Evolutionary conservation across 2,113 vertebrate genomes (phyloP), one percentile per base, ranked within the genome.

Genomic region (Prunella fulvescens): DNA sequence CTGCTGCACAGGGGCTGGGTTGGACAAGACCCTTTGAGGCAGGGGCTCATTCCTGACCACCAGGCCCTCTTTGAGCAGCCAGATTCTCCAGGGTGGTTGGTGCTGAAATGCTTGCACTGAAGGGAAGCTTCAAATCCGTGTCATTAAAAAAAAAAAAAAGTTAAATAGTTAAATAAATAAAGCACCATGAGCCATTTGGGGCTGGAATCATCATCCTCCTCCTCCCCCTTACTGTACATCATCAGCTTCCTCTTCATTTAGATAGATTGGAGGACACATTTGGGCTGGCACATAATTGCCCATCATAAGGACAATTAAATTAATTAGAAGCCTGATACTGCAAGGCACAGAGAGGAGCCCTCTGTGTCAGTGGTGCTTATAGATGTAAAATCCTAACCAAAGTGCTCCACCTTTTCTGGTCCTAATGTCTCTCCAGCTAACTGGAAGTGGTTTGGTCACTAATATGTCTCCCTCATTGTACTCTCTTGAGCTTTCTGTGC

Each of bases 301-400:
- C 82, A 23, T 73, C 64, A 53, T 39, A 67, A 71, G 33, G 33
- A 92, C 61, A 44, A 11, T 60, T 58, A 67, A 33, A 51, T 45
- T 79, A 83, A 83, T 93, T 93, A 82, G 60, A 93, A 81, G 61
- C 18, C 39, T 67, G 81, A n/a, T 66, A 42, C 22, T 51, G 31
- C 44, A 74, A 71, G 40, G 33, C 61, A 58, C 7, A 5, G 56
- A 57, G 77, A 62, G 9, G 35, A 89, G 28, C 48, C 31, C 28
- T 65, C 48, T 73, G 64, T 37, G 42, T 69, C 64, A 69, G 76
- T 11, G 8, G 22, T 14, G 3, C 50, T 91, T 50, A 8, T 5
- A 22, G 39, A n/a, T 65, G 17, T 29, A 78, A 66, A 87, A 70
- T n/a, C 73, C 42, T 67, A 51, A 28, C 57, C 10, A 42, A 81